Evolutionary conservation across 2,113 vertebrate genomes (phyloP).

Genomic region (Anhinga anhinga): DNA sequence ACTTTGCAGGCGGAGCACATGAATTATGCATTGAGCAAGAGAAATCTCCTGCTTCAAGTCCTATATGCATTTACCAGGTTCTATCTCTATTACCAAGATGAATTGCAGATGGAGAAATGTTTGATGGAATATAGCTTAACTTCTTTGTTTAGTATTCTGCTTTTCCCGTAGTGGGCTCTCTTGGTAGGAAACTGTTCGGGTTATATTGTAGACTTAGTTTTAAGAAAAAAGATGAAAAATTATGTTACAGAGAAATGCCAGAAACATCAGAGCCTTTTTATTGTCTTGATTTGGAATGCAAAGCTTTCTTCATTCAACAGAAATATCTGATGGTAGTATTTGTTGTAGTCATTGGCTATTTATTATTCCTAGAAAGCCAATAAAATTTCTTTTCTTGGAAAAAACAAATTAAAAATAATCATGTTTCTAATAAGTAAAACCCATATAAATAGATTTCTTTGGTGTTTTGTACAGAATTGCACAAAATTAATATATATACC

Average conservation of each 20-base stretch:
- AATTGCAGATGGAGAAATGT: slow-evolving; percentile 94
- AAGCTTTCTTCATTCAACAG: slow-evolving; percentile 42
- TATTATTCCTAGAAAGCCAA: slow-evolving; percentile 47
- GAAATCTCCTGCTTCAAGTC: slow-evolving; percentile 99
- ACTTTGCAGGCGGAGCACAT: slow-evolving; percentile 97
- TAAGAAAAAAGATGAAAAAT: slow-evolving; percentile 62
- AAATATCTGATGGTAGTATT: slow-evolving; percentile 63
- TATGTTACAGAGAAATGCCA: slow-evolving; percentile 46
- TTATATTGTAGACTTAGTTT: slow-evolving; percentile 64
- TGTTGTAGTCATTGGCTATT: slow-evolving; percentile 59
- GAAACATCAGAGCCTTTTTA: slow-evolving; percentile 56
- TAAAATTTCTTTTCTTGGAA: slow-evolving; percentile 41
- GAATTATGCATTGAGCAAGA: slow-evolving; percentile 99
- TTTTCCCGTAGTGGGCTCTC: slow-evolving; percentile 67
- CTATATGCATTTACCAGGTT: slow-evolving; percentile 94
- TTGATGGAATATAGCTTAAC: slow-evolving; percentile 89
- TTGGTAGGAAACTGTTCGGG: slow-evolving; percentile 68
- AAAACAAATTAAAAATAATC: background rate
- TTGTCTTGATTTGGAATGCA: slow-evolving; percentile 63
- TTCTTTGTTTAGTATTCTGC: slow-evolving; percentile 89
- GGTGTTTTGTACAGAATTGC: background rate
- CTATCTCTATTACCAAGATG: slow-evolving; percentile 99
- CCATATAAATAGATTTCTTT: background rate
- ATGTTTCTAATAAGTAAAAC: background rate
- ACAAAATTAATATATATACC: background rate